A percentile compares a stretch with the other conserved stretches of the same genome.
phyloP scores from a whole-genome alignment of 2,888 invertebrate genomes.

The Morinoia aosen region DNA sequence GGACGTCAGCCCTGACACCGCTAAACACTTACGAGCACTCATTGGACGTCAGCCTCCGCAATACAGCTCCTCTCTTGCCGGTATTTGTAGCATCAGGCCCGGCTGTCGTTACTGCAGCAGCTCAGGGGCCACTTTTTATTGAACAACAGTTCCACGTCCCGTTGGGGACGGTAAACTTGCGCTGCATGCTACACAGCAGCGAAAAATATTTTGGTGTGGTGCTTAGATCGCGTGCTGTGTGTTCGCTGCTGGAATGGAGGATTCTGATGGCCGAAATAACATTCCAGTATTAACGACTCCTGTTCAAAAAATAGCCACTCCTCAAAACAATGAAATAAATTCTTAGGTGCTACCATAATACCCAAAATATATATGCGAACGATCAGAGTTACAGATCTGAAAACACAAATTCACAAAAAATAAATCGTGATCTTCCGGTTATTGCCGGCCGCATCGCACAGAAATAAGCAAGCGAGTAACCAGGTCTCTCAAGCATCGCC shows the following conservation, averaged over 20 bases:
- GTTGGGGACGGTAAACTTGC: background rate
- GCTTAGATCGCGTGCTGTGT: background rate
- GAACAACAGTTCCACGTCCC: background rate
- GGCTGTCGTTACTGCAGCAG: background rate
- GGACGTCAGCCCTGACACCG: background rate
- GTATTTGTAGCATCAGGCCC: background rate
- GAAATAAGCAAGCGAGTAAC: background rate
- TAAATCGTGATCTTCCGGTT: background rate
- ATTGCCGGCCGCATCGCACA: background rate
- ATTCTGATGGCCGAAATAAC: background rate
- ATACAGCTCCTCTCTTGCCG: background rate
- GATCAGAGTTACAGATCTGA: background rate
- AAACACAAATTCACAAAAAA: background rate
- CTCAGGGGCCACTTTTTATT: background rate
- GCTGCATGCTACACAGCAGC: background rate
- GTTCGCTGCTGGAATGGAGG: no score
- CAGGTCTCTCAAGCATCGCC: no score
- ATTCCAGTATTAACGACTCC: background rate
- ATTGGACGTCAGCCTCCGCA: background rate
- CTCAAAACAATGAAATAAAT: background rate
- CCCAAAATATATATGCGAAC: background rate
- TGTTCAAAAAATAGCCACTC: background rate
- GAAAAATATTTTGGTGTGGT: background rate
- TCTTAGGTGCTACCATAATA: background rate
- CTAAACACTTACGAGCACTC: background rate